A percentile compares a stretch with the other conserved stretches of the same genome.
Conservation (phyloP, 2,113 vertebrate genomes). For the Apteryx mantelli region DNA sequence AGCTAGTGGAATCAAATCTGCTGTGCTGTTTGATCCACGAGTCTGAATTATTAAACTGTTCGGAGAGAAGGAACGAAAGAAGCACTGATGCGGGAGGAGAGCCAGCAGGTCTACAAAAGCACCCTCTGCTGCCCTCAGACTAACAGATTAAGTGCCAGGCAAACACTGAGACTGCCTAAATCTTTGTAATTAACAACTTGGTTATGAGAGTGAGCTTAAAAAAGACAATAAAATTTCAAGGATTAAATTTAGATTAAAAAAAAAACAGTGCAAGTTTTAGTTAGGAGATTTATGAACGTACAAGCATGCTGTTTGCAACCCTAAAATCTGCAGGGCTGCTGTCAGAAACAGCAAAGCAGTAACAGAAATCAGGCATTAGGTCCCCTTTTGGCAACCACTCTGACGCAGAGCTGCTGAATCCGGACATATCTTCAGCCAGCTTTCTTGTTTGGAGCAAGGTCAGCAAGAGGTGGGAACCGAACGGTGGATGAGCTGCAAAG, state of each 20-base stretch:
- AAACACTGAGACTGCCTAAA: neutral
- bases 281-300: neutral
- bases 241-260: neutral
- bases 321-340: neutral
- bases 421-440: neutral
- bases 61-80: neutral
- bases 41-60: neutral
- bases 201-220: neutral
- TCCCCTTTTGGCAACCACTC: neutral
- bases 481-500: neutral
- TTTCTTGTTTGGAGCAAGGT: accelerated
- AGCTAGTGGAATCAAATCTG: accelerated
- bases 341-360: too few species aligned
- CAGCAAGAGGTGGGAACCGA: neutral
- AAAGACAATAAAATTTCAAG: neutral
- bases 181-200: too few species aligned
- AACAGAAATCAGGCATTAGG: accelerated
- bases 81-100: accelerated
- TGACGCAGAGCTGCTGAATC: neutral
- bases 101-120: accelerated
- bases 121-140: accelerated
- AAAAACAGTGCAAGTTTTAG: neutral
- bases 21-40: accelerated
- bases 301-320: neutral
- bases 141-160: neutral